These are phyloP conservation scores for Lethrus apterus DNA, from an alignment of 1,140 invertebrate genomes.

Conservation along the genomic window DNA sequence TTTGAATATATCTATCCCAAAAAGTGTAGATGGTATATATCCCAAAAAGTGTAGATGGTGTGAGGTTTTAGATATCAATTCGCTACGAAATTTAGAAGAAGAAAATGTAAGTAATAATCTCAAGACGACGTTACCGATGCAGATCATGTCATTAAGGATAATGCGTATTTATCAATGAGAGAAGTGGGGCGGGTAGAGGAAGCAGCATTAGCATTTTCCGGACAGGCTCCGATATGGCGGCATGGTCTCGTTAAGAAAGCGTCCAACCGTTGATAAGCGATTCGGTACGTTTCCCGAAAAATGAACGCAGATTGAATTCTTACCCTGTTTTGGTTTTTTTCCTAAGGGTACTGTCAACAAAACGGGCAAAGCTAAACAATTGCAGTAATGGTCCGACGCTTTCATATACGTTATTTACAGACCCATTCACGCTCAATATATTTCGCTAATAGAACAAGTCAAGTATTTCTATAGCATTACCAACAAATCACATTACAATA, in stretches of 20 bases:
- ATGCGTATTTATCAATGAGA: conserved; percentile 4
- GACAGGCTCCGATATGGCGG: conserved; percentile 15
- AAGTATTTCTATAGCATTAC: no score
- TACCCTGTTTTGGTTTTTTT: not conserved
- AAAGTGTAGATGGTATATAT: no score
- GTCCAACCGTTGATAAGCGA: conserved; percentile 18
- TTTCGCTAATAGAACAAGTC: conserved; percentile 11
- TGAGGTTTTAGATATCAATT: no score
- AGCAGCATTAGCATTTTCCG: conserved; percentile 18
- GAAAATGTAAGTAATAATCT: no score
- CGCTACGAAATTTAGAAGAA: no score
- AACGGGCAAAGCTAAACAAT: not conserved
- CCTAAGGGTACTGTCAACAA: no score
- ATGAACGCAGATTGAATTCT: conserved; percentile 18
- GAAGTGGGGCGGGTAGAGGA: conserved; percentile 3
- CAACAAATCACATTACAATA: no score
- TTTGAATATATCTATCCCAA: no score
- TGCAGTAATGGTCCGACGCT: not conserved
- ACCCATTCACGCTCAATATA: conserved; percentile 3
- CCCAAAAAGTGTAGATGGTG: no score
- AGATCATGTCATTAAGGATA: conserved; percentile 8
- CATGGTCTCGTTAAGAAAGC: conserved; percentile 17
- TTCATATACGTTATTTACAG: not conserved
- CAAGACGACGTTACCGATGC: conserved; percentile 10
- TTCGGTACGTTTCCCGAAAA: conserved; percentile 16